phyloP scores from a whole-genome alignment of 2,888 invertebrate species.

The Pelosia muscerda region DNA sequence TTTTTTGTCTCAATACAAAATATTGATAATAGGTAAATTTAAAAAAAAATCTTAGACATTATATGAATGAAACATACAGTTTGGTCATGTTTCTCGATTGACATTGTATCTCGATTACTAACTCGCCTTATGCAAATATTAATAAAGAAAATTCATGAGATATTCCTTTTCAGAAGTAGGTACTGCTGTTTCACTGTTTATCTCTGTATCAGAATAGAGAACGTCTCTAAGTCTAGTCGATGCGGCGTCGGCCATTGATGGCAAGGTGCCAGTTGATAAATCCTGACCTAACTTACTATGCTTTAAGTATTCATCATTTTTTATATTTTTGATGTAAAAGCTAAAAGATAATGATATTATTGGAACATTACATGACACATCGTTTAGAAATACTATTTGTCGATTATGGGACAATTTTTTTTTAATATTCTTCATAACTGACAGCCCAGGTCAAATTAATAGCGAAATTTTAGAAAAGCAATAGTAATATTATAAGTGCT shows the following conservation, averaged over 20 bases:
- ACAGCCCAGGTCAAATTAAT: background rate
- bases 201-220: conserved; percentile 60
- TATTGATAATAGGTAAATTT: no score
- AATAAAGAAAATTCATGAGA: conserved; percentile 27
- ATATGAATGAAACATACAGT: background rate
- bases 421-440: no score
- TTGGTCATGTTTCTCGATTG: no score
- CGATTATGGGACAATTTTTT: background rate
- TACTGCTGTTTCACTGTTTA: conserved; percentile 51
- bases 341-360: background rate
- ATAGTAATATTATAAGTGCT: no score
- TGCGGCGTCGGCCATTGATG: conserved; percentile 53
- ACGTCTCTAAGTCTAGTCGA: conserved; percentile 59
- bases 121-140: conserved; percentile 52
- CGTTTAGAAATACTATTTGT: background rate
- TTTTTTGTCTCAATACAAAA: no score
- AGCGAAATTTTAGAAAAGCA: background rate
- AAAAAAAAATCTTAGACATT: background rate
- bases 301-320: conserved; percentile 8
- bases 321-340: background rate
- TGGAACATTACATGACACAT: background rate
- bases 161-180: background rate
- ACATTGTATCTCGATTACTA: background rate
- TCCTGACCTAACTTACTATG: conserved; percentile 51
- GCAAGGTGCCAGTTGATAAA: conserved; percentile 63